Percentiles rank a stretch among this genome's conserved stretches.
These are phyloP conservation scores for Drosophila barbarae DNA, from an alignment of 2,888 invertebrate genomes.

Conservation along the genomic window DNA sequence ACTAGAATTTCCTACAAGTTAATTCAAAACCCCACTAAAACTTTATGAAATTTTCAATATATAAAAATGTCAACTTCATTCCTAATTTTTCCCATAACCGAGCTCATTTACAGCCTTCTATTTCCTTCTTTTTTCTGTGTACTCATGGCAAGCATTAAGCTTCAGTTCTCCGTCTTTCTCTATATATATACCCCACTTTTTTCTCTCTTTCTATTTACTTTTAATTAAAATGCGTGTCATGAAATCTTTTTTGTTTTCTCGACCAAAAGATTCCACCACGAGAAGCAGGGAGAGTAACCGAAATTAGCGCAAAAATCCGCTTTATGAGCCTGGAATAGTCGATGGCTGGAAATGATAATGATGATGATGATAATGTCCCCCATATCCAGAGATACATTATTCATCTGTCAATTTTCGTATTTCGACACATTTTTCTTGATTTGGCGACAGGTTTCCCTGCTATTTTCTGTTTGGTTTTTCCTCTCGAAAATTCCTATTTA, in stretches of 20 bases:
- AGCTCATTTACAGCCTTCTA: neutral
- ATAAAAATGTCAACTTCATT: neutral
- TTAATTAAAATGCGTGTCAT: constrained; percentile 75
- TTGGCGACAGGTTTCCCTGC: constrained; percentile 19
- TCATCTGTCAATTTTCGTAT: constrained; percentile 38
- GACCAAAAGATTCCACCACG: constrained; percentile 49
- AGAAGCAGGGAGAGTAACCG: constrained; percentile 11
- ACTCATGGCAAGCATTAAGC: constrained; percentile 63
- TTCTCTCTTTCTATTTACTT: constrained; percentile 61
- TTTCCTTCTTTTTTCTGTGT: constrained; percentile 12
- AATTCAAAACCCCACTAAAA: neutral
- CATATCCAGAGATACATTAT: constrained; percentile 29
- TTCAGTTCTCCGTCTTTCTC: constrained; percentile 2
- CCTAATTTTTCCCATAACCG: neutral
- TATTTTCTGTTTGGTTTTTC: constrained; percentile 11
- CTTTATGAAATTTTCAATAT: accelerated
- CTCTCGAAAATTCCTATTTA: constrained; percentile 17
- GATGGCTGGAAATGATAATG: constrained; percentile 47
- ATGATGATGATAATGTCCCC: constrained; percentile 30
- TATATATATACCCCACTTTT: constrained; percentile 1
- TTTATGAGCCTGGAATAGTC: constrained; percentile 63
- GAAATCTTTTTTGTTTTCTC: constrained; percentile 41
- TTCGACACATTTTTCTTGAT: constrained; percentile 42
- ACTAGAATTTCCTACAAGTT: neutral
- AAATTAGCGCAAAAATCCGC: constrained; percentile 50